Base-by-base conservation (phyloP, 2,888 invertebrate species). In the Drosophila meridionalis region DNA sequence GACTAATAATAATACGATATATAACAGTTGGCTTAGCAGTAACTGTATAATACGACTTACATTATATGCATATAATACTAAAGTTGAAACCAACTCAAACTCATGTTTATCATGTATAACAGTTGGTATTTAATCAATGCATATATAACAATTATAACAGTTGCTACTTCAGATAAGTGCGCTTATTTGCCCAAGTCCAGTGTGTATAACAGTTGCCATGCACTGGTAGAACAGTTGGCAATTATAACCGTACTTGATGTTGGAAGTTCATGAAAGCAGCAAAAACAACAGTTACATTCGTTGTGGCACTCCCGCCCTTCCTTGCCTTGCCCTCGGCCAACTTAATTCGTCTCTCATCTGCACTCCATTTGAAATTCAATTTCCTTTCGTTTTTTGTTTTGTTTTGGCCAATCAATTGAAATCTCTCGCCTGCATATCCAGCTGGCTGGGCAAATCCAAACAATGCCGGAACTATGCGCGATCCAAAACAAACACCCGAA, bases 371-470 rank as follows among this genome's bases (percentile, higher is more conserved):
- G 52, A 77, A 89, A 89, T 89, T 86, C 84, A 83, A 83, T 87
- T 89, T 79, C 84, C 82, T 84, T 89, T 87, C 84, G 82, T 60
- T 86, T 76, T 74, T 40, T 40, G 12, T 40, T 83, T 86, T 76
- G 81, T 59, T 86, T 76, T 56, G 56, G 82, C 67, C 85, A 89
- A 84, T 89, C 87, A 89, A 84, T 89, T 85, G 77, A 57, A 83
- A 80, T 83, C 84, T 83, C 84, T 68, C 58, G 69, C 65, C 77
- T 71, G 87, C 69, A 69, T 47, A 70, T 70, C 52, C 76, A 70
- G 70, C 61, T 79, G 76, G 57, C 64, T 78, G 76, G 76, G 80
- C 72, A 76, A 78, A 78, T 73, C 81, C 77, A 65, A 52, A 67
- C 82, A 75, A 82, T 87, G 87, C 84, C 84, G 84, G 84, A 85